Evolutionary conservation across 2,113 vertebrate genomes (phyloP), one percentile per base, ranked within the genome.

Genomic region (Eonycteris spelaea): DNA sequence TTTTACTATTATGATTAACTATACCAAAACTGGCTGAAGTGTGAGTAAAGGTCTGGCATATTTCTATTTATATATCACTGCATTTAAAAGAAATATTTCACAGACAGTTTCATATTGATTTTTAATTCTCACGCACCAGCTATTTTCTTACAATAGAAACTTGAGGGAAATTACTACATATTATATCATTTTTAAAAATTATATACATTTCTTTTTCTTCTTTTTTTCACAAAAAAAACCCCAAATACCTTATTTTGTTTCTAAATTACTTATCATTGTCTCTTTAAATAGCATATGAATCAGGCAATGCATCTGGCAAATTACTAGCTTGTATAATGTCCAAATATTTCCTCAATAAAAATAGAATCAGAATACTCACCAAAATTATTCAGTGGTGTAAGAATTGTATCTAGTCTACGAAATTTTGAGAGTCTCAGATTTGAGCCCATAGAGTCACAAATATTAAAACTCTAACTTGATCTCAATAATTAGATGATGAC

Each of bases 201-300:
- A n/a, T 82, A 67, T 59, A 55, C 35, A 65, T 90, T 48, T 83
- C 35, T 53, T 6, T 82, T 78, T 26, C 65, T 86, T 71, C 14
- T 55, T 13, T 43, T 90, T 68, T 71, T 35, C 26, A 48, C 28
- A 85, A 6, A 86, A 86, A 57, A 90, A 90, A 9, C 5, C 22
- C 5, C 13, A 82, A 21, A 63, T 18, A 93, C 87, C 70, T 95
- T 95, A 71, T 96, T 94, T 96, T 96, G 48, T 96, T 93, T 96
- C 92, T 90, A 90, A 86, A 86, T 95, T 96, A 86, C 73, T 89
- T 89, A 40, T 77, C 88, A 38, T 26, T 91, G 48, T 88, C 78
- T 96, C 89, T 95, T 94, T 89, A 97, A 96, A 95, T 95, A 90
- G 78, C 45, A 43, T 28, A 35, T 96, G 90, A 97, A 77, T 95